Evolutionary conservation across 2,797 vertebrate genomes (phyloP).

Genomic region (Gobio occitaniae): DNA sequence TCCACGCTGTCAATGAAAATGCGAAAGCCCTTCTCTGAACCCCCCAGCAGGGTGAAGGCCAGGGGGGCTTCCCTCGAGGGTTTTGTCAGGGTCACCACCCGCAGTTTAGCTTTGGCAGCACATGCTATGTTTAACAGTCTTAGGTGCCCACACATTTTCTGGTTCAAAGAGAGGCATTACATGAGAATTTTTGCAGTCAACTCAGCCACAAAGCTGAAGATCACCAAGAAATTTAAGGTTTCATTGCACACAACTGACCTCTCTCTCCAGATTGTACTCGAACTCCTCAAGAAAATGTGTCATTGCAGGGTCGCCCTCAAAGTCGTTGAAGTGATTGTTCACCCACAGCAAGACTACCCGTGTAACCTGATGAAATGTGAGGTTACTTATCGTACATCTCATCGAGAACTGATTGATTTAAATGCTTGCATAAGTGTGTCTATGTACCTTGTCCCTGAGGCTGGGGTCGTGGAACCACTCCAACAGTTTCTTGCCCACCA

Average conservation of each 20-base stretch:
- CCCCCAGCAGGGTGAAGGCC: slow-evolving; percentile 93
- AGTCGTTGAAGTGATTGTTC: slow-evolving; percentile 99
- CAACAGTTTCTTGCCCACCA: slow-evolving; percentile 98
- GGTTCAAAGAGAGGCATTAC: slow-evolving; percentile 31
- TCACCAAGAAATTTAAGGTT: neutral
- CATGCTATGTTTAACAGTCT: slow-evolving; percentile 98
- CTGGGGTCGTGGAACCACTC: slow-evolving; percentile 99
- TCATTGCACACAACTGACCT: slow-evolving; percentile 78
- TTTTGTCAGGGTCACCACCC: slow-evolving; percentile 94
- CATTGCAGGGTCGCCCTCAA: slow-evolving; percentile 97
- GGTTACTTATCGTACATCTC: neutral
- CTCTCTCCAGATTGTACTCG: slow-evolving; percentile 97
- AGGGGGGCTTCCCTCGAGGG: slow-evolving; percentile 94
- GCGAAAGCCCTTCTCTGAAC: slow-evolving; percentile 95
- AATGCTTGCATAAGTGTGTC: neutral
- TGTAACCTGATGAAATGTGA: slow-evolving; percentile 86
- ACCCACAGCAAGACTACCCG: slow-evolving; percentile 99
- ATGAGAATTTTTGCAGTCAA: neutral
- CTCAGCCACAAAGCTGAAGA: neutral
- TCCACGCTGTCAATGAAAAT: slow-evolving; percentile 98
- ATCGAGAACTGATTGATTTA: neutral
- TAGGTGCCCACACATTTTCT: slow-evolving; percentile 99
- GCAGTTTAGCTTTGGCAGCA: slow-evolving; percentile 96
- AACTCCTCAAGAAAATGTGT: slow-evolving; percentile 98
- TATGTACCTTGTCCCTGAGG: slow-evolving; percentile 99